These are phyloP conservation scores for Agrotis clavis DNA, from an alignment of 2,888 invertebrate genomes.

Conservation along the genomic window DNA sequence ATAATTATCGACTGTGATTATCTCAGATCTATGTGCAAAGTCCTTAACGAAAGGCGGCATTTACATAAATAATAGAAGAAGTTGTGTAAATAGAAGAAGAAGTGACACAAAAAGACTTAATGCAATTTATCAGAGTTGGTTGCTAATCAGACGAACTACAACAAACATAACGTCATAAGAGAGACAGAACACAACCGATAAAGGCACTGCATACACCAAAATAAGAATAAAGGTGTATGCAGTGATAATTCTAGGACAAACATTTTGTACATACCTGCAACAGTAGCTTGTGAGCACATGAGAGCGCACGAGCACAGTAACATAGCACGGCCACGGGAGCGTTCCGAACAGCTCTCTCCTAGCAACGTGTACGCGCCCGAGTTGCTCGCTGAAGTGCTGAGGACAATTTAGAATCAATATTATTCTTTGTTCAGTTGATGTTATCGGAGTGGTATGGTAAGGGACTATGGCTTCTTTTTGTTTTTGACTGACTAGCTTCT, in stretches of 20 bases:
- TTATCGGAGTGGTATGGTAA: not conserved
- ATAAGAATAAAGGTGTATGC: not conserved
- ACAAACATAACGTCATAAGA: not conserved
- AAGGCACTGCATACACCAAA: not conserved
- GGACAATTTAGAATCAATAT: slow-evolving; percentile 8
- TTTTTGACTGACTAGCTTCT: not conserved
- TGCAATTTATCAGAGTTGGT: not conserved
- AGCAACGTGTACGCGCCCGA: slow-evolving; percentile 86
- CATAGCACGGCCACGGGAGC: slow-evolving; percentile 82
- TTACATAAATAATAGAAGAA: no score
- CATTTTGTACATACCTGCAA: slow-evolving; percentile 76
- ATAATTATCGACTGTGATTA: no score
- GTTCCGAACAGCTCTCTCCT: slow-evolving; percentile 84
- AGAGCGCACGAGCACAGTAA: slow-evolving; percentile 84
- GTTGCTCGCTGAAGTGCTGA: slow-evolving; percentile 87
- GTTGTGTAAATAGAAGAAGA: no score
- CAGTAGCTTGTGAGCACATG: slow-evolving; percentile 87
- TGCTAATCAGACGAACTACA: not conserved
- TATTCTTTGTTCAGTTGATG: not conserved
- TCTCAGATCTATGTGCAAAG: no score
- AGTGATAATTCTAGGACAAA: not conserved
- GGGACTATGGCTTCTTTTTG: not conserved
- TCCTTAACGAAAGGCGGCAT: no score
- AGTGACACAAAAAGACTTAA: not conserved
- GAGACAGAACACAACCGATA: not conserved